Evolutionary conservation across 2,888 invertebrate genomes (phyloP), one percentile per base, ranked within the genome.

Genomic region (Euzetes globulus): DNA sequence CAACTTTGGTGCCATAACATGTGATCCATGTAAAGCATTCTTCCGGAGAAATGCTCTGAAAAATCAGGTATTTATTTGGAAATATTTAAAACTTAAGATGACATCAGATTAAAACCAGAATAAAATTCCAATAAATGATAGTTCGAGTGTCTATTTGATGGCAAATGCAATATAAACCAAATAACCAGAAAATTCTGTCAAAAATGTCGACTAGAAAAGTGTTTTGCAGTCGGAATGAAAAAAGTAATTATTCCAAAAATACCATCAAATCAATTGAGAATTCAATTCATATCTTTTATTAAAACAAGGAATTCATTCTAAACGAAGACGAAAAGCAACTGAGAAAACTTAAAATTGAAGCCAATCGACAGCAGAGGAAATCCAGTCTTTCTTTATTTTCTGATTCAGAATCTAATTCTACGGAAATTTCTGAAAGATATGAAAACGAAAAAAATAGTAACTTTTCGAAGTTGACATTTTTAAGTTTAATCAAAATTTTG

Each of bases 151-250:
- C 94, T 96, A 0, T 98, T 98, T 81, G 89, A 89, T 75, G 90
- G 92, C 80, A 90, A 90, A 80, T 98, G 98, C 83, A 89, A 89
- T 78, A 93, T 98, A 72, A 94, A 94, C 37, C 88, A 91, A 0
- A 88, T 96, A 1, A 97, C 97, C 0, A 85, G 98, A 68, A 86
- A 97, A 37, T 98, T 98, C 82, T 98, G 98, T 83, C 96, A 98
- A 81, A 92, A 91, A 86, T 98, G 98, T 83, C 88, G 98, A 0
- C 85, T 98, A 73, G 90, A 91, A 80, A 97, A 97, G 82, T 98
- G 98, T 82, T 88, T 96, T 78, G 84, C 87, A 1, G 91, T 97
- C 76, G 98, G 98, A 0, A 98, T 98, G 98, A 91, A 93, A 79
- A 95, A 95, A 81, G 73, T 73, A 37, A 72, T 47, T 25, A n/a